phyloP scores from a whole-genome alignment of 1,140 invertebrate genomes.

The Oppia nitens region DNA sequence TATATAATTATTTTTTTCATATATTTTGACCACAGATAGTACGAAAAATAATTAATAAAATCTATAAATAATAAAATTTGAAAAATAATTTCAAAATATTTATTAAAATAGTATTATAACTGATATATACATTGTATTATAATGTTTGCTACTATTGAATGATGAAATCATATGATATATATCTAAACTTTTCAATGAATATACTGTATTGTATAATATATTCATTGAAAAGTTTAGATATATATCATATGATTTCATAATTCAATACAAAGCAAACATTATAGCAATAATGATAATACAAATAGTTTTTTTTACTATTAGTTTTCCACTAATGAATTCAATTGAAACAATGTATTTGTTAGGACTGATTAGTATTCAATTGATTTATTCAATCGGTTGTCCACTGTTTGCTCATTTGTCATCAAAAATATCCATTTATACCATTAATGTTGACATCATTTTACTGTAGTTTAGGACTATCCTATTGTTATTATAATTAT shows the following conservation, averaged over 20 bases:
- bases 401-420: neutral
- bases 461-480: neutral
- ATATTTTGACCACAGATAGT: too few species aligned
- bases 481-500: neutral
- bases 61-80: neutral
- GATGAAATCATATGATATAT: too few species aligned
- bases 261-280: neutral
- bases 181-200: too few species aligned
- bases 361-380: neutral
- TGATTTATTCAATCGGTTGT: neutral
- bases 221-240: conserved; percentile 25
- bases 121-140: too few species aligned
- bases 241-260: neutral
- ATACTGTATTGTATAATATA: conserved; percentile 43
- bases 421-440: neutral
- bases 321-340: neutral
- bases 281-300: too few species aligned
- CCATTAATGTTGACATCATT: neutral
- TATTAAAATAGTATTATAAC: too few species aligned
- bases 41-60: neutral
- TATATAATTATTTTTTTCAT: too few species aligned
- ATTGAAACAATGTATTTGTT: neutral
- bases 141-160: too few species aligned
- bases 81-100: neutral
- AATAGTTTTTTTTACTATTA: neutral